Evolutionary conservation across 2,888 invertebrate genomes (phyloP), one percentile per base, ranked within the genome.

Genomic region (Gasteruption jaculator): DNA sequence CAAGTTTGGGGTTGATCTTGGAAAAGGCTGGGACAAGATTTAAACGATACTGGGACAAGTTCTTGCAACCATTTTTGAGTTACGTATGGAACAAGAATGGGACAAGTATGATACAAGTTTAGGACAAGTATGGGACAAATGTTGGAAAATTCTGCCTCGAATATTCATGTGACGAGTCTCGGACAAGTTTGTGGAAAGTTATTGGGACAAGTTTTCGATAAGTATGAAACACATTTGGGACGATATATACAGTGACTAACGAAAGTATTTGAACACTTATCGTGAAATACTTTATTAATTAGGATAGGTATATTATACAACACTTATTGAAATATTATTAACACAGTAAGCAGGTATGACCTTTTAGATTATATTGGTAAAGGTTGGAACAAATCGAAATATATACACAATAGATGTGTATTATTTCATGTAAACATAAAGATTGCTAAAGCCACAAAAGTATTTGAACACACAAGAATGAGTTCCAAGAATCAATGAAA

Each of bases 221-320:
- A n/a, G n/a, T n/a, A n/a, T n/a, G n/a, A n/a, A n/a, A n/a, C n/a
- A n/a, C n/a, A n/a, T n/a, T n/a, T n/a, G n/a, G n/a, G n/a, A n/a
- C n/a, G n/a, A n/a, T n/a, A n/a, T n/a, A n/a, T 29, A 29, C 29
- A 29, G 29, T 29, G 29, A n/a, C 6, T 29, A n/a, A 29, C 29
- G 29, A 29, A 11, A 29, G 29, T 29, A 29, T 29, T 29, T 14
- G 29, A 29, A 29, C 29, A 14, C 29, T 29, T 14, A 5, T 14
- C 6, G 12, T 8, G n/a, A n/a, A 29, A 29, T 11, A 6, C 8
- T 29, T 11, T 14, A n/a, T 11, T 14, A n/a, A 5, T 29, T n/a
- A 29, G 12, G 12, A 29, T 8, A 11, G n/a, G 12, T 14, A 11
- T 6, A 14, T 29, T 29, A 29, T 14, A 29, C 14, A 6, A n/a